Evolutionary conservation across 92 coral and sea anemone genomes (phyloP).

Genomic region (Porites lobata): DNA sequence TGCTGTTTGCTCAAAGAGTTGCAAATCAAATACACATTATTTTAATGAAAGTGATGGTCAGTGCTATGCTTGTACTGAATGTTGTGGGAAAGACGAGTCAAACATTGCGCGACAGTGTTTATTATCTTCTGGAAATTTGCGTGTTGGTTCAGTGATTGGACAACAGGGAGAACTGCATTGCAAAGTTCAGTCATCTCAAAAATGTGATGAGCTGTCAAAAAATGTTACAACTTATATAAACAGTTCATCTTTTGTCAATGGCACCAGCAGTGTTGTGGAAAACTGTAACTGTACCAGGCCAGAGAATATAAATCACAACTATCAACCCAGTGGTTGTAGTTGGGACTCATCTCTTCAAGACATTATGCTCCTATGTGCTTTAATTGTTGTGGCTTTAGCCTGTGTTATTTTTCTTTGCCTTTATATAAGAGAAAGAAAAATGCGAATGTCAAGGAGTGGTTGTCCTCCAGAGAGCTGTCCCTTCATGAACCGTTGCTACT

Average conservation of each 20-base stretch:
- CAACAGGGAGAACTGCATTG: constrained; percentile 28
- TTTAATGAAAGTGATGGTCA: constrained; percentile 15
- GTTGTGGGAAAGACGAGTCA: background rate
- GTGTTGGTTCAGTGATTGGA: constrained; percentile 11
- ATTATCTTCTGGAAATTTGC: background rate
- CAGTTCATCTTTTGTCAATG: background rate
- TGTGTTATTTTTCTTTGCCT: background rate
- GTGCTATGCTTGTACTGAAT: constrained; percentile 22
- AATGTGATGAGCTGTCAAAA: background rate
- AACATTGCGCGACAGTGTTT: constrained; percentile 26
- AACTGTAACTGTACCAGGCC: background rate
- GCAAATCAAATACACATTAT: constrained; percentile 4
- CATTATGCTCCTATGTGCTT: background rate
- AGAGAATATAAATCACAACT: background rate
- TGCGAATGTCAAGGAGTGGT: background rate
- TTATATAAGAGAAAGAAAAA: background rate
- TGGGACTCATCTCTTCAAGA: background rate
- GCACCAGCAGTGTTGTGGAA: background rate
- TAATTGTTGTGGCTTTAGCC: background rate
- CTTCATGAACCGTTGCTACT: background rate
- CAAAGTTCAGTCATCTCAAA: background rate
- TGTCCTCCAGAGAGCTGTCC: background rate
- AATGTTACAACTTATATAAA: no score
- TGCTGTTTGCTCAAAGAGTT: background rate
- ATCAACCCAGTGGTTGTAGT: no score